Evolutionary conservation across 2,888 invertebrate species (phyloP).

Genomic region (Sphecodes monilicornis): DNA sequence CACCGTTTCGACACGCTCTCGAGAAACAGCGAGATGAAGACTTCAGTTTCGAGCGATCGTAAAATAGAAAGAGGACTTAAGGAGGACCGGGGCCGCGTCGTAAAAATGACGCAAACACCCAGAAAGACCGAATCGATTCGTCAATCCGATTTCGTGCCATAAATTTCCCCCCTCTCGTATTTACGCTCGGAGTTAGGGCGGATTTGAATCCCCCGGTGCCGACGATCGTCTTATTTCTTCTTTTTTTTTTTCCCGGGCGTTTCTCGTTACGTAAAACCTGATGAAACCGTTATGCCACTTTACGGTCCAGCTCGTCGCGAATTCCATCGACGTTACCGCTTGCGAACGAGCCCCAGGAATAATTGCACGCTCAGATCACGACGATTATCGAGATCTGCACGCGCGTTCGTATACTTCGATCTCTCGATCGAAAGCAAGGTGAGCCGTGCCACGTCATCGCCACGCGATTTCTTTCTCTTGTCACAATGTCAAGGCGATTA

Average conservation of each 20-base stretch:
- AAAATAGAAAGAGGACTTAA: conserved; percentile 1
- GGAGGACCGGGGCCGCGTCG: not conserved
- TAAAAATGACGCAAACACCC: conserved; percentile 23
- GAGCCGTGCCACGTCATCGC: conserved; percentile 53
- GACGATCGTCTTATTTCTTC: conserved; percentile 8
- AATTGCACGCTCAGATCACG: conserved; percentile 32
- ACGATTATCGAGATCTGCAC: conserved; percentile 9
- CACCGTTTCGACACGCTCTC: not conserved
- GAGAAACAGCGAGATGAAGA: not conserved
- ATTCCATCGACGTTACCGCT: conserved; percentile 37
- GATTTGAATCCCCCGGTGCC: conserved; percentile 5
- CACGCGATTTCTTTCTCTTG: conserved; percentile 52
- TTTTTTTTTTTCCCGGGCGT: not conserved
- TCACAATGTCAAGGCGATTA: conserved; percentile 65
- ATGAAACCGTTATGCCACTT: conserved; percentile 64
- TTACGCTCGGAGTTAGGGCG: conserved; percentile 22
- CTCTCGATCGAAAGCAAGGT: conserved; percentile 63
- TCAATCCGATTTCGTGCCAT: conserved; percentile 44
- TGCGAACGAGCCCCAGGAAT: conserved; percentile 22
- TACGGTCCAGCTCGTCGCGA: conserved; percentile 13
- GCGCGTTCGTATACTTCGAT: conserved; percentile 38
- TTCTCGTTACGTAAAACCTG: conserved; percentile 69
- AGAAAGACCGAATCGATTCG: conserved; percentile 13
- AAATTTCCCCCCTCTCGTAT: conserved; percentile 33
- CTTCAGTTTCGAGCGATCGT: not conserved